Evolutionary conservation across 2,797 vertebrate genomes (phyloP).

Genomic region (Anas flavirostris): DNA sequence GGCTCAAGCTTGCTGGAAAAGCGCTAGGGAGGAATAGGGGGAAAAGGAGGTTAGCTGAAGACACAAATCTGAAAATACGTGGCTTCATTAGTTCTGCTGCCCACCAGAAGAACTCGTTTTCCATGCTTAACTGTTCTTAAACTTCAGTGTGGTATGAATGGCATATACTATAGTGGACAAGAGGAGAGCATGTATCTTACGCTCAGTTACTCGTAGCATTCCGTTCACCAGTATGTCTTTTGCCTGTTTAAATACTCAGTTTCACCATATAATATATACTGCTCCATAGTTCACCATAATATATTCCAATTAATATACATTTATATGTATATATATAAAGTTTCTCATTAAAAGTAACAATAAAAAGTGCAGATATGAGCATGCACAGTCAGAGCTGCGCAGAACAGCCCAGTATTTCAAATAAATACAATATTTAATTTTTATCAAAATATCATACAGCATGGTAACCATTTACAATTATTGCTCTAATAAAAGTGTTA

Average conservation of each 20-base stretch:
- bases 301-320: constrained; percentile 73
- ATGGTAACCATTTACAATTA: constrained; percentile 84
- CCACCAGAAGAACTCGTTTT: background rate
- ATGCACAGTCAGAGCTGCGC: constrained; percentile 79
- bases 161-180: constrained; percentile 78
- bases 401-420: constrained; percentile 80
- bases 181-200: constrained; percentile 60
- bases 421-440: constrained; percentile 84
- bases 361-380: constrained; percentile 91
- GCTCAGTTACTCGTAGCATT: constrained; percentile 68
- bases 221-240: constrained; percentile 68
- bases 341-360: constrained; percentile 79
- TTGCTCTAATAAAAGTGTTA: constrained; percentile 84
- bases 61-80: background rate
- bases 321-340: constrained; percentile 73
- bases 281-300: constrained; percentile 78
- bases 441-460: constrained; percentile 84
- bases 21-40: background rate
- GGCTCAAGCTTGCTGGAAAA: background rate
- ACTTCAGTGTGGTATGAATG: constrained; percentile 69
- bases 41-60: background rate
- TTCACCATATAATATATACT: constrained; percentile 76
- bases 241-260: constrained; percentile 64
- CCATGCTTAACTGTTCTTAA: constrained; percentile 52
- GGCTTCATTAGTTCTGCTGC: background rate